Conservation (phyloP, 2,797 vertebrate species). For the Notamacropus eugenii region DNA sequence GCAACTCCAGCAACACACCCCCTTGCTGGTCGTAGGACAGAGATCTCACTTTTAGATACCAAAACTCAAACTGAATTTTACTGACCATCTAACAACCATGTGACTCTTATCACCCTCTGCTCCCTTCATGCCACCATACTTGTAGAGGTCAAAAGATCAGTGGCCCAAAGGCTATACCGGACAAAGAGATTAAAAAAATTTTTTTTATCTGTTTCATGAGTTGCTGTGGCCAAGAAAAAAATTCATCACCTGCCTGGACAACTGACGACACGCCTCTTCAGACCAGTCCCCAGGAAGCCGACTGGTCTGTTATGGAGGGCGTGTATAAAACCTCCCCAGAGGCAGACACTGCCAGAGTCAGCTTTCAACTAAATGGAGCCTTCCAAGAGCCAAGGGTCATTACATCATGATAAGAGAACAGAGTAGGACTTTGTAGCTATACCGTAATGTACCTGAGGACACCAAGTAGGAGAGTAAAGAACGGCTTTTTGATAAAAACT, state of each 20-base stretch:
- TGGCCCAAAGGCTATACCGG: neutral
- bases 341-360: neutral
- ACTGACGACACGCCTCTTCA: neutral
- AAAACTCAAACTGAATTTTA: neutral
- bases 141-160: neutral
- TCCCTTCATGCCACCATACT: neutral
- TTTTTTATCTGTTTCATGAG: neutral
- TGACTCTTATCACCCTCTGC: neutral
- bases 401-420: neutral
- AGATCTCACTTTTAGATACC: neutral
- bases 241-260: neutral
- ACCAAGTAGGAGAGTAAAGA: neutral
- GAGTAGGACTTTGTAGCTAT: neutral
- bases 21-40: neutral
- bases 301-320: neutral
- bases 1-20: neutral
- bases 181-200: neutral
- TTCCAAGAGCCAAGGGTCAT: neutral
- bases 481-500: neutral
- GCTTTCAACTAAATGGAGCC: neutral
- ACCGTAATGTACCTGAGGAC: neutral
- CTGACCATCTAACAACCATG: neutral
- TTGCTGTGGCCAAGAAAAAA: neutral
- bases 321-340: neutral
- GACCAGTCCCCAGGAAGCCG: neutral